Evolutionary conservation across 2,797 vertebrate genomes (phyloP).

Genomic region (Margarornis squamiger): DNA sequence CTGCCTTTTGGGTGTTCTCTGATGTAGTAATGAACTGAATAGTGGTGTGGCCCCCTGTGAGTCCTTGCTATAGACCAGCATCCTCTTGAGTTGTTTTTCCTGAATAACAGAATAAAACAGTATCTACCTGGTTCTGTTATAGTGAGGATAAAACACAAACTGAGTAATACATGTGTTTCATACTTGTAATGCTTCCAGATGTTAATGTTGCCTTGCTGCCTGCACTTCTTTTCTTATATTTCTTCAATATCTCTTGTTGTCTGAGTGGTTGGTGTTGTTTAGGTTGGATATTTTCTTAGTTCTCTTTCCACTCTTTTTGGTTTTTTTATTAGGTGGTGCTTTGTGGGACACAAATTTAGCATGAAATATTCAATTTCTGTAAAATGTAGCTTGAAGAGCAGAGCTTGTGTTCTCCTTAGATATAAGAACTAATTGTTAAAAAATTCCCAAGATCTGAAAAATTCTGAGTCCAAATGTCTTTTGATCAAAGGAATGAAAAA

Average conservation of each 20-base stretch:
- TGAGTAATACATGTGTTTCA: neutral
- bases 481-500: neutral
- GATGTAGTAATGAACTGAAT: neutral
- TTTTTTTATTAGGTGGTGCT: neutral
- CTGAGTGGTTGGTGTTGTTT: neutral
- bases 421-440: neutral
- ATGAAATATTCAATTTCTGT: neutral
- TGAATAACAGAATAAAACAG: neutral
- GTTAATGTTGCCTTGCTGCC: neutral
- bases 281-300: neutral
- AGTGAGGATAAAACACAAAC: neutral
- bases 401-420: neutral
- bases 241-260: neutral
- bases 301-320: neutral
- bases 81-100: neutral
- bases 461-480: neutral
- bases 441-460: neutral
- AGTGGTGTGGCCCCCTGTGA: neutral
- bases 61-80: neutral
- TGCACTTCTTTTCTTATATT: neutral
- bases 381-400: neutral
- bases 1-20: neutral
- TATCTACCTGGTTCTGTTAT: neutral
- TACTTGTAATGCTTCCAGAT: neutral
- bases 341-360: neutral